A percentile compares a stretch with the other conserved stretches of the same genome.
Evolutionary conservation across 2,113 vertebrate genomes (phyloP).

Genomic region (Tychaedon coryphoeus): DNA sequence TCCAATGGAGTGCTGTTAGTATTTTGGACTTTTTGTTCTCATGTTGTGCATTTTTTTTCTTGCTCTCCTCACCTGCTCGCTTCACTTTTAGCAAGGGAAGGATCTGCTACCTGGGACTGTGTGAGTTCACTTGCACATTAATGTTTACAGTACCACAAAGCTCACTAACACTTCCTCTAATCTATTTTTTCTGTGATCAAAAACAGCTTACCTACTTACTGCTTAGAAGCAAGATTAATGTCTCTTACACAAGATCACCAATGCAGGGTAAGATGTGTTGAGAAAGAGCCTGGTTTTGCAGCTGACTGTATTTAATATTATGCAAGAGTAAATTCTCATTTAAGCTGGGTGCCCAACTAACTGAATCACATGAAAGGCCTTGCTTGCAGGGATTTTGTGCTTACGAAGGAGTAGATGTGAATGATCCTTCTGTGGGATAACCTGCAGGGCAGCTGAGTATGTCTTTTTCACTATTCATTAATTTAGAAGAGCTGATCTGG

Average conservation of each 20-base stretch:
- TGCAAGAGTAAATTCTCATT: constrained; percentile 29
- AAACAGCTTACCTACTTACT: not conserved
- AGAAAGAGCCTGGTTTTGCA: not conserved
- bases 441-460: not conserved
- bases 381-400: constrained; percentile 47
- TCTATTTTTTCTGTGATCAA: not conserved
- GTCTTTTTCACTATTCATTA: not conserved
- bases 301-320: constrained; percentile 22
- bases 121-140: not conserved
- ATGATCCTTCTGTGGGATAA: constrained; percentile 8
- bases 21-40: not conserved
- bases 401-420: not conserved
- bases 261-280: not conserved
- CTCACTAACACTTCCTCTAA: not conserved
- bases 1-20: not conserved
- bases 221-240: not conserved
- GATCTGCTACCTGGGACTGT: not conserved
- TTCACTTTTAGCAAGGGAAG: not conserved
- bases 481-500: not conserved
- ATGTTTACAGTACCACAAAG: not conserved
- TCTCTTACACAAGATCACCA: not conserved
- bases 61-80: not conserved
- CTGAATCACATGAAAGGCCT: constrained; percentile 33
- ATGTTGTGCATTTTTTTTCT: not conserved
- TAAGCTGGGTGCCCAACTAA: not conserved